phyloP scores from a whole-genome alignment of 2,797 vertebrate species.

The Paramormyrops hopkinsi region DNA sequence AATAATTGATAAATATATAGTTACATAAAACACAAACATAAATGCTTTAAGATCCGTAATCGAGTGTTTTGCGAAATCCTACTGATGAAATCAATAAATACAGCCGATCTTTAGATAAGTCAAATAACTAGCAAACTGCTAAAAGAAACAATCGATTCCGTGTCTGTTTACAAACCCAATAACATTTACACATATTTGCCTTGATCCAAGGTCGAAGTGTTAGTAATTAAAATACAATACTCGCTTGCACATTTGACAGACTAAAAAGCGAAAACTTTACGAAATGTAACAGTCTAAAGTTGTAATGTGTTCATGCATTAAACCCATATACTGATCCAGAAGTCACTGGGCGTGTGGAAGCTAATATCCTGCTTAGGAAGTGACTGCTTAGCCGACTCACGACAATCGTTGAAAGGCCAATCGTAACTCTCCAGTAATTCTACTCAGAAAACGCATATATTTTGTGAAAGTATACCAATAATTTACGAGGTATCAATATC shows the following conservation, averaged over 20 bases:
- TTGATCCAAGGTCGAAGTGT: not conserved
- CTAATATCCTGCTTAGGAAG: not conserved
- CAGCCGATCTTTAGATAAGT: not conserved
- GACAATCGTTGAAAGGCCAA: not conserved
- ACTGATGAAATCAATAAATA: not conserved
- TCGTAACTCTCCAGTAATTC: not conserved
- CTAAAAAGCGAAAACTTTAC: not conserved
- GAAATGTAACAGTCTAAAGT: not conserved
- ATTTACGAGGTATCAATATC: not conserved
- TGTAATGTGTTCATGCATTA: not conserved
- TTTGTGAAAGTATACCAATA: not conserved
- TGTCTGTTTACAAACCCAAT: not conserved
- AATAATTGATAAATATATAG: not conserved
- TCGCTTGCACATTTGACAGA: not conserved
- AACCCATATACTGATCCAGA: not conserved
- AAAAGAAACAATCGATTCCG: not conserved
- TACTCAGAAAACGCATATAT: not conserved
- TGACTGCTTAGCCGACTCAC: not conserved
- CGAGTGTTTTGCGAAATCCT: not conserved
- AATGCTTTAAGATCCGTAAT: slow-evolving; percentile 17
- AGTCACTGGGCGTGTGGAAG: not conserved
- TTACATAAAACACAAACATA: not conserved
- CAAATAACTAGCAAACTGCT: not conserved
- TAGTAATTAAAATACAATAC: not conserved
- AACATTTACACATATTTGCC: not conserved